Evolutionary conservation across 2,797 vertebrate species (phyloP).

Genomic region (Gallinago solitaria): DNA sequence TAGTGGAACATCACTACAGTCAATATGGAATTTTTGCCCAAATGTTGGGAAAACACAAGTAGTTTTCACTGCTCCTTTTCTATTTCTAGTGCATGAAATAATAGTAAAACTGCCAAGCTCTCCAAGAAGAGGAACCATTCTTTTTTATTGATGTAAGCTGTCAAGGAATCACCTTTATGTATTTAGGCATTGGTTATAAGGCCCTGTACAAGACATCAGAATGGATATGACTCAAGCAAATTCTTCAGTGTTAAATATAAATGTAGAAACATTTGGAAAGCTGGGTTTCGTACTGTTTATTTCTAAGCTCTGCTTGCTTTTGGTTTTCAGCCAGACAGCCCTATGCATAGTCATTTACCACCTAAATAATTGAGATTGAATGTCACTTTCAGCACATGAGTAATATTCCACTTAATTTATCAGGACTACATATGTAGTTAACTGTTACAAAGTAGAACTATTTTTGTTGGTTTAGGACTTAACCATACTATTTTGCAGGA

Average conservation of each 20-base stretch:
- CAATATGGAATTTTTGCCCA: not conserved
- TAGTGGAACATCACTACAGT: too few species aligned
- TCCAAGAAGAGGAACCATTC: not conserved
- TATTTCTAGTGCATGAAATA: not conserved
- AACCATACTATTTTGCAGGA: not conserved
- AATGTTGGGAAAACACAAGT: not conserved
- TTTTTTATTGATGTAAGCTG: not conserved
- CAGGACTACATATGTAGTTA: not conserved
- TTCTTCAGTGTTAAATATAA: constrained; percentile 10
- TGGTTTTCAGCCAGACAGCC: not conserved
- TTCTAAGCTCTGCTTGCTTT: constrained; percentile 2
- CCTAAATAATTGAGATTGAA: not conserved
- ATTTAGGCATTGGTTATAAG: not conserved
- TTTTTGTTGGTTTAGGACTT: not conserved
- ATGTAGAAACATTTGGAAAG: not conserved
- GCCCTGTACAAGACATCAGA: not conserved
- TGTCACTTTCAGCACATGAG: not conserved
- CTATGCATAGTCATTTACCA: not conserved
- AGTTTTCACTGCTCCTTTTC: not conserved
- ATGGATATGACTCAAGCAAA: not conserved
- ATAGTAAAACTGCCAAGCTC: not conserved
- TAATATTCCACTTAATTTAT: not conserved
- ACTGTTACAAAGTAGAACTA: not conserved
- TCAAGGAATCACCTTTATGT: not conserved
- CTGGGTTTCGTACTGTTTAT: not conserved